Percentiles rank a stretch among this genome's conserved stretches.
Evolutionary conservation across 2,113 vertebrate genomes (phyloP).

Genomic region (Alaudala cheleensis): DNA sequence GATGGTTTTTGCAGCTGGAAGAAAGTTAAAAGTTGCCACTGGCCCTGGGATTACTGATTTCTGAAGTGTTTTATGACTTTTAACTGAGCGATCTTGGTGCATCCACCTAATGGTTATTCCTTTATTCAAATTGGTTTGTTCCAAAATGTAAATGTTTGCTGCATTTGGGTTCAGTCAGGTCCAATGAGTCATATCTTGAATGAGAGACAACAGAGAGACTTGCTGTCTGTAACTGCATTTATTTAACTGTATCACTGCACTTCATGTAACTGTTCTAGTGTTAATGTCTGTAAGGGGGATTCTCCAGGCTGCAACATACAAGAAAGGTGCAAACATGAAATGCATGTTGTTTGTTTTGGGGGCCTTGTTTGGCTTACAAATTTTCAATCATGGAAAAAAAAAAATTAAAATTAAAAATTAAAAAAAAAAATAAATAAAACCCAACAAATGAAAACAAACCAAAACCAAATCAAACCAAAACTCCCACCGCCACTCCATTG

Average conservation of each 20-base stretch:
- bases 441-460: slow-evolving; percentile 22
- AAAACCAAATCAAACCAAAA: slow-evolving; percentile 63
- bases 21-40: slow-evolving; percentile 62
- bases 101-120: slow-evolving; percentile 56
- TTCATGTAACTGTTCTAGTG: slow-evolving; percentile 71
- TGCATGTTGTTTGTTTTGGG: slow-evolving; percentile 97
- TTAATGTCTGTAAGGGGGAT: slow-evolving; percentile 79
- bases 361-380: slow-evolving; percentile 83
- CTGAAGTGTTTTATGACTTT: slow-evolving; percentile 53
- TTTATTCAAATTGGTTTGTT: slow-evolving; percentile 61
- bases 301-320: slow-evolving; percentile 97
- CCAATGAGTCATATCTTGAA: slow-evolving; percentile 55
- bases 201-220: slow-evolving; percentile 52
- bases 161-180: slow-evolving; percentile 73
- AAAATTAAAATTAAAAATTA: not conserved
- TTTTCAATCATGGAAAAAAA: slow-evolving; percentile 67
- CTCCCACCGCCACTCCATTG: slow-evolving; percentile 73
- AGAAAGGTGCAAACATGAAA: slow-evolving; percentile 99
- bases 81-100: slow-evolving; percentile 52
- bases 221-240: slow-evolving; percentile 63
- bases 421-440: not conserved
- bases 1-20: slow-evolving; percentile 70
- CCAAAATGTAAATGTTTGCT: slow-evolving; percentile 80
- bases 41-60: slow-evolving; percentile 66
- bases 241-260: slow-evolving; percentile 71